Conservation (phyloP, 2,797 vertebrate genomes). For the Melanogrammus aeglefinus region DNA sequence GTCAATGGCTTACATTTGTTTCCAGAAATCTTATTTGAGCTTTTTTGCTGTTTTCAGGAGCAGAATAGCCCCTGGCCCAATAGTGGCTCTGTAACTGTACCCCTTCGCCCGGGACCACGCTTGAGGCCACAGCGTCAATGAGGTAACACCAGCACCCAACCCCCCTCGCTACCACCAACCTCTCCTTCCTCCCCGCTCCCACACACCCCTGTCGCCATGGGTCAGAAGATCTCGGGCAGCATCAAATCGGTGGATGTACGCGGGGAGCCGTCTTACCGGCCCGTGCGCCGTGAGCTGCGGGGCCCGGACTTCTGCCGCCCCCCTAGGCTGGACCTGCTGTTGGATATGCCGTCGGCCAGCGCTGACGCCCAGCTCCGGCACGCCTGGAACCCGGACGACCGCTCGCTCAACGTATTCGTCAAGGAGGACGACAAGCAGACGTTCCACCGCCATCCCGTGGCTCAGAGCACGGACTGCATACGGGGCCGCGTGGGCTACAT, state of each 20-base stretch:
- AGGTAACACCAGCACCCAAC: conserved; percentile 62
- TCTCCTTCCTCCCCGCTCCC: conserved; percentile 43
- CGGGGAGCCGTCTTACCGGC: conserved; percentile 88
- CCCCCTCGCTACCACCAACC: conserved; percentile 52
- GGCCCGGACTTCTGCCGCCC: conserved; percentile 91
- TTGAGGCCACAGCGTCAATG: conserved; percentile 50
- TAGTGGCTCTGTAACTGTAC: conserved; percentile 8
- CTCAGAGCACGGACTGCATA: conserved; percentile 96
- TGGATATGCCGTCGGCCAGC: conserved; percentile 90
- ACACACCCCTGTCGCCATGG: conserved; percentile 81
- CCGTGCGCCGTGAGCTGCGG: conserved; percentile 84
- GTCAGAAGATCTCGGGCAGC: conserved; percentile 98
- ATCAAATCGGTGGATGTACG: conserved; percentile 96
- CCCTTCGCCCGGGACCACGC: conserved; percentile 28
- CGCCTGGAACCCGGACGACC: conserved; percentile 94
- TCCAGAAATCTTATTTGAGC: neutral
- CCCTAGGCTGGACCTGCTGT: conserved; percentile 86
- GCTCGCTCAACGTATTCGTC: conserved; percentile 96
- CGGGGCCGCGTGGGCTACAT: conserved; percentile 90
- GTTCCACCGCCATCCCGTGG: conserved; percentile 94
- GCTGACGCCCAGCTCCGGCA: conserved; percentile 85
- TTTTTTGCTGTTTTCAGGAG: conserved; percentile 53
- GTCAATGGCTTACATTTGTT: neutral
- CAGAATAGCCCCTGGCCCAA: conserved; percentile 35
- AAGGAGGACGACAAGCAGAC: conserved; percentile 96